Conservation (phyloP, 2,113 vertebrate species). For the Apistogramma diplotaenia region DNA sequence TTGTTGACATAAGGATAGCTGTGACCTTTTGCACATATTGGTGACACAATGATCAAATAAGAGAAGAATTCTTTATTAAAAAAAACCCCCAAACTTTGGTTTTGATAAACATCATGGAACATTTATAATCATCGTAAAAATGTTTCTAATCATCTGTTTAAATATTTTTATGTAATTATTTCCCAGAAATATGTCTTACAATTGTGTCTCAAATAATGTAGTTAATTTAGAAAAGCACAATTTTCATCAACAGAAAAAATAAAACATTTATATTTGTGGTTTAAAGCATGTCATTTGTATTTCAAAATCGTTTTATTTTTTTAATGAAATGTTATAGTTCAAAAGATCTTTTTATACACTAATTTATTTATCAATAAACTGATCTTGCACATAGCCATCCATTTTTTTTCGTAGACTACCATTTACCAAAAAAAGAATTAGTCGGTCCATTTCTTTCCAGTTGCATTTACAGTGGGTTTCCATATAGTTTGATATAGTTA, state of each 20-base stretch:
- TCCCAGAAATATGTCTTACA: not conserved
- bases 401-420: not conserved
- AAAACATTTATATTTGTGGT: not conserved
- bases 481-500: not conserved
- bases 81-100: not conserved
- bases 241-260: not conserved
- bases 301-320: not conserved
- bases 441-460: not conserved
- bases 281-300: not conserved
- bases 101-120: not conserved
- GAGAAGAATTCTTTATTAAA: not conserved
- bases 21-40: slow-evolving; percentile 53
- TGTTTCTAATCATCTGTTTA: not conserved
- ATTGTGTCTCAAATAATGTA: not conserved
- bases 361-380: not conserved
- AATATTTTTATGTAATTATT: not conserved
- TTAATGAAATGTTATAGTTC: not conserved
- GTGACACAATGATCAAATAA: not conserved
- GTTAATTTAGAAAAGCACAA: not conserved
- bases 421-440: not conserved
- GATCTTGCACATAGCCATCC: not conserved
- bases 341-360: not conserved
- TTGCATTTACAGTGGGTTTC: not conserved
- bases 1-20: slow-evolving; percentile 47
- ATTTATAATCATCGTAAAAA: not conserved